Evolutionary conservation across 2,888 invertebrate genomes (phyloP), one percentile per base, ranked within the genome.

Genomic region (Aphodius sticticus): DNA sequence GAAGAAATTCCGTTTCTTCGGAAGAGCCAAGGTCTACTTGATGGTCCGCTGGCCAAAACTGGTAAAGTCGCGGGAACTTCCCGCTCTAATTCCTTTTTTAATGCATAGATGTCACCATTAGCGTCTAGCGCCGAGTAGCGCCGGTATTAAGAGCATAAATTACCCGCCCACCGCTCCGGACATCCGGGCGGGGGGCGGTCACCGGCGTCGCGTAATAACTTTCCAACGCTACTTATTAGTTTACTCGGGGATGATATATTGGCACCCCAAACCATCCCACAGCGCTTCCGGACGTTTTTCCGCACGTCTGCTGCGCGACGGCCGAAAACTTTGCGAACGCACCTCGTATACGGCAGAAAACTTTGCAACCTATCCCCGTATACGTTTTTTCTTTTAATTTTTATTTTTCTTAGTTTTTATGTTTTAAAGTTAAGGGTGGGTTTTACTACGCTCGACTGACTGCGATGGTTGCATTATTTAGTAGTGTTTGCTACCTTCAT

Each of bases 1-100:
- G 83, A 88, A 91, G 84, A 90, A 90, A 85, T 92, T 92, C 87
- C 90, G 92, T 85, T 91, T 92, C 86, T 92, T 92, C 87, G 92
- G 92, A 85, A 89, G 92, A 84, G 92, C 92, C 81, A 92, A 92
- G 86, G 92, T 92, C 83, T 92, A 92, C 87, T 90, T 92, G 81
- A 91, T 91, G 86, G 91, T 92, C 79, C 90, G 92, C 86, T 92
- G 92, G 92, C 92, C 92, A 16, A 90, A 91, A 87, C 87, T 92
- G 92, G 92, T 92, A 89, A 84, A 90, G 70, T 80, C 70, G 79
- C 78, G 81, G 78, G 26, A 69, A 69, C n/a, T 70, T 35, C 70
- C 70, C 16, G 16, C 35, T 16, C n/a, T 70, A 77, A 70, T 69
- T 77, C 9, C 77, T 70, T 77, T 75, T 69, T 78, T 9, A 76